Evolutionary conservation across 2,797 vertebrate species (phyloP).

Genomic region (Tapirus indicus): DNA sequence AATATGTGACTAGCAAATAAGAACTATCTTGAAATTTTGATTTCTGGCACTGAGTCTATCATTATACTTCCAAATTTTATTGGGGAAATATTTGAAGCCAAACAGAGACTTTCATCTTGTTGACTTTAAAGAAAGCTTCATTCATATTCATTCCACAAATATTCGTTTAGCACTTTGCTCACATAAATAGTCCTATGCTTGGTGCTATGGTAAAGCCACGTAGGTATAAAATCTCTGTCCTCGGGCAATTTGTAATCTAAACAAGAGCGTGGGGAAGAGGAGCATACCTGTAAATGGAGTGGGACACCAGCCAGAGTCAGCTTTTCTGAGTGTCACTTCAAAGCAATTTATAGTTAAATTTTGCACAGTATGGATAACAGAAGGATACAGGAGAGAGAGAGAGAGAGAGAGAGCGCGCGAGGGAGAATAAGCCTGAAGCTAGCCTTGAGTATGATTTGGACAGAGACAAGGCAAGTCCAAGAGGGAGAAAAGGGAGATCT

Average conservation of each 20-base stretch:
- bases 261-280: neutral
- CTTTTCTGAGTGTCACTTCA: neutral
- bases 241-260: neutral
- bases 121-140: slow-evolving; percentile 76
- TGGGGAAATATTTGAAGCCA: slow-evolving; percentile 79
- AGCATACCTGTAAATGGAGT: neutral
- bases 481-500: neutral
- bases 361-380: neutral
- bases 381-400: neutral
- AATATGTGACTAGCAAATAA: slow-evolving; percentile 66
- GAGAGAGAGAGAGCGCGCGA: neutral
- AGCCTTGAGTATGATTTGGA: neutral
- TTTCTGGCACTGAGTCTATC: slow-evolving; percentile 69
- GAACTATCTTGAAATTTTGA: slow-evolving; percentile 75
- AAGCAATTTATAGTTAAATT: neutral
- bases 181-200: slow-evolving; percentile 31
- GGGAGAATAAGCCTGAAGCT: neutral
- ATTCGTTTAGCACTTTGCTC: slow-evolving; percentile 61
- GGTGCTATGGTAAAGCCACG: neutral
- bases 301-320: neutral
- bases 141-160: slow-evolving; percentile 77
- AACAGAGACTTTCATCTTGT: slow-evolving; percentile 75
- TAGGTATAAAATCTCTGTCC: slow-evolving; percentile 16
- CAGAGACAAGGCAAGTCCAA: neutral
- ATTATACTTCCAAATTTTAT: slow-evolving; percentile 80